Conservation (phyloP, 2,113 vertebrate genomes). For the Bubo blakistoni region DNA sequence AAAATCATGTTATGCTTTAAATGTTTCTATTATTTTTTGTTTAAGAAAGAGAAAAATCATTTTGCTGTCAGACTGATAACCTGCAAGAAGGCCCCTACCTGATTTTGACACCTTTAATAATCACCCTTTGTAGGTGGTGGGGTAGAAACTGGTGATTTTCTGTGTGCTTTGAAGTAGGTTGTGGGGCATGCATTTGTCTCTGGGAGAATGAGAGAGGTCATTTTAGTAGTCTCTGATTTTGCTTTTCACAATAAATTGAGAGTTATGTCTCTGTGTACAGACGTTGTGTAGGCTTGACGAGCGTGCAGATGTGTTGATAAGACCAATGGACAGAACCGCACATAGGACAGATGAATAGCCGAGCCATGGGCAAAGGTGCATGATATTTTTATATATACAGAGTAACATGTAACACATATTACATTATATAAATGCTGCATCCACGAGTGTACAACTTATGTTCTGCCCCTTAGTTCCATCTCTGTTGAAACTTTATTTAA, state of each 20-base stretch:
- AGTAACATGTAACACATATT: neutral
- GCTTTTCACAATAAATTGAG: neutral
- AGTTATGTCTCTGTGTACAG: neutral
- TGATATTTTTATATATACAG: neutral
- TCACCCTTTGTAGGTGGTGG: neutral
- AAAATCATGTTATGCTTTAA: neutral
- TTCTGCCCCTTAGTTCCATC: neutral
- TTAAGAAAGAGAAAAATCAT: neutral
- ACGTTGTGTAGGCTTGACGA: neutral
- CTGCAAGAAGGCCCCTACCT: neutral
- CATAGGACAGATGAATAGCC: neutral
- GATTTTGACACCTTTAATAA: neutral
- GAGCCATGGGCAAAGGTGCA: neutral
- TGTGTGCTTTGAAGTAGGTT: neutral
- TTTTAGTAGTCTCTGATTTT: neutral
- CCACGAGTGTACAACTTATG: neutral
- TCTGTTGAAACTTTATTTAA: neutral
- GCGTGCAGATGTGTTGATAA: neutral
- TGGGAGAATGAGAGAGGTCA: neutral
- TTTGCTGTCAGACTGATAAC: neutral
- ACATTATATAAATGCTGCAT: neutral
- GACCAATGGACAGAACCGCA: neutral
- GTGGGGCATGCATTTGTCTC: neutral
- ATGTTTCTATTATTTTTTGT: neutral
- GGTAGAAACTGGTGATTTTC: neutral